Conservation (phyloP, 2,113 vertebrate species). For the Condylura cristata region DNA sequence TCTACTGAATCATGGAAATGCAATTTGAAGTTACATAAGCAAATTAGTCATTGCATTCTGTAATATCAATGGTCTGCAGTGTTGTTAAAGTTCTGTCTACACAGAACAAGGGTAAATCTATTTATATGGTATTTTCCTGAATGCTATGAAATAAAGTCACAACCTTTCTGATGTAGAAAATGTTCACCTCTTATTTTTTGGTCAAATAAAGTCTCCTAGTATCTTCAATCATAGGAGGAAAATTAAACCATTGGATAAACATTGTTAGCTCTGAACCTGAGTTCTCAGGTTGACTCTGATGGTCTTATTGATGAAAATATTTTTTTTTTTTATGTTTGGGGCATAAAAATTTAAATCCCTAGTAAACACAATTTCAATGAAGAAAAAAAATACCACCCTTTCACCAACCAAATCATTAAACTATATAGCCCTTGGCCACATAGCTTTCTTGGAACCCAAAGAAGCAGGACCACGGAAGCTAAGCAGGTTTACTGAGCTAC, state of each 20-base stretch:
- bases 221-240: neutral
- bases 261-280: neutral
- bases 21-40: slow-evolving; percentile 45
- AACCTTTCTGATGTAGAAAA: neutral
- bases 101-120: slow-evolving; percentile 4
- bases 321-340: neutral
- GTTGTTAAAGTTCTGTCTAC: neutral
- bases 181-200: neutral
- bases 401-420: neutral
- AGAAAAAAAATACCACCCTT: neutral
- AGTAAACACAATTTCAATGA: neutral
- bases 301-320: neutral
- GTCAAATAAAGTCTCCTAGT: neutral
- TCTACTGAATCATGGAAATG: slow-evolving; percentile 23
- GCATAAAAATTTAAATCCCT: neutral
- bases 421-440: neutral
- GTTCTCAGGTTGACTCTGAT: neutral
- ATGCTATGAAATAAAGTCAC: slow-evolving; percentile 13
- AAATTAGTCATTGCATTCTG: slow-evolving; percentile 41
- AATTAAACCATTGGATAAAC: neutral
- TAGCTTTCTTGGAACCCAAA: neutral
- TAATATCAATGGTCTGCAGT: neutral
- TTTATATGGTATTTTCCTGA: neutral
- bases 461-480: neutral
- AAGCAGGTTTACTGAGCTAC: slow-evolving; percentile 2